Percentiles rank a stretch among this genome's conserved stretches.
Evolutionary conservation across 1,140 invertebrate genomes (phyloP).

Genomic region (Nebria ingens): DNA sequence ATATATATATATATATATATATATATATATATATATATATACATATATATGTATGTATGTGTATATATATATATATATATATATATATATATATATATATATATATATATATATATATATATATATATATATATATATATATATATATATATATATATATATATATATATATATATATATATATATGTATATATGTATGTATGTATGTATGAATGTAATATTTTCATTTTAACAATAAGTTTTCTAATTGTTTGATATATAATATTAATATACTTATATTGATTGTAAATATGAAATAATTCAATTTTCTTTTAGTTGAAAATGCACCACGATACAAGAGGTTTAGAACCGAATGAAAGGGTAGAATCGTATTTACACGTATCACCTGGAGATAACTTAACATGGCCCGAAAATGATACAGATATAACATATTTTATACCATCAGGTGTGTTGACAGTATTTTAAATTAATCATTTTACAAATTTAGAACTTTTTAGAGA

Average conservation of each 20-base stretch:
- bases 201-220: background rate
- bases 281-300: background rate
- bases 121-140: no score
- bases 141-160: no score
- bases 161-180: slow-evolving; percentile 3
- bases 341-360: slow-evolving; percentile 27
- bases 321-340: slow-evolving; percentile 12
- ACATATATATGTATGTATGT: no score
- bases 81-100: no score
- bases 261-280: background rate
- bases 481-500: slow-evolving; percentile 37
- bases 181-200: background rate
- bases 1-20: no score
- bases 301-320: background rate
- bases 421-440: slow-evolving; percentile 30
- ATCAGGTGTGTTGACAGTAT: slow-evolving; percentile 19
- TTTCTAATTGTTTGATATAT: background rate
- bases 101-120: no score
- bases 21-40: no score
- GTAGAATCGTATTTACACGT: slow-evolving; percentile 26
- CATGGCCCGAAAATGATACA: slow-evolving; percentile 26
- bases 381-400: slow-evolving; percentile 23
- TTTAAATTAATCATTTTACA: no score
- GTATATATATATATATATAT: no score
- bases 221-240: no score